Base-by-base conservation (phyloP, 2,113 vertebrate genomes). In the Petrocephalus zakoni region DNA sequence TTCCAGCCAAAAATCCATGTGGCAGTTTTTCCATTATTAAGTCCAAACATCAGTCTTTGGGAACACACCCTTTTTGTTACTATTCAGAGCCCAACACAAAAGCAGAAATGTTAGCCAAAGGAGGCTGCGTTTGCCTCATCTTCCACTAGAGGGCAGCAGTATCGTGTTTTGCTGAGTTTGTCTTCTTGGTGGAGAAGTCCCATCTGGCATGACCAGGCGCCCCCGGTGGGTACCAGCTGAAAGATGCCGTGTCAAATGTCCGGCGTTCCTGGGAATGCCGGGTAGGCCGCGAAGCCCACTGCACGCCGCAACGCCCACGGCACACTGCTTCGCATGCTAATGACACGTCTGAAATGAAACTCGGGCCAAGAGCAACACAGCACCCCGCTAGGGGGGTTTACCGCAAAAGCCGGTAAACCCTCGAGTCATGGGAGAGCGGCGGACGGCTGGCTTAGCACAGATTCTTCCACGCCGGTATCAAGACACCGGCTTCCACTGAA, bases 61-160 rank as follows among this genome's bases (percentile, higher is more conserved):
- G 72, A 78, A 19, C 72, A 78, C 34, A 8, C 72, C 29, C 17
- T 42, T 42, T 37, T 58, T 42, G 19, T 37, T 42, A 46, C 52
- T 46, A 21, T 22, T 87, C 55, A 9, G 5, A 25, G 13, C 29
- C 5, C 17, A 15, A 64, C 72, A 78, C 72, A 42, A 42, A 17
- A 17, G 21, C 86, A 6, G 42, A 22, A 87, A 22, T 11, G 42
- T n/a, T 61, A 53, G 34, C 55, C 29, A 58, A 37, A 58, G 55
- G 2, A 37, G 2, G 25, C 11, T 1, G 85, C 5, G 55, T 29
- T 53, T 88, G 9, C 42, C 5, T 47, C 21, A 2, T 29, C 47
- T 42, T 25, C 81, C 88, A 85, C 88, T 85, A 37, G 88, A 88
- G 88, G 88, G 88, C 75, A 61, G 81, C 88, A 88, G 55, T 58